phyloP scores from a whole-genome alignment of 2,113 vertebrate genomes.

The Proteles cristata region DNA sequence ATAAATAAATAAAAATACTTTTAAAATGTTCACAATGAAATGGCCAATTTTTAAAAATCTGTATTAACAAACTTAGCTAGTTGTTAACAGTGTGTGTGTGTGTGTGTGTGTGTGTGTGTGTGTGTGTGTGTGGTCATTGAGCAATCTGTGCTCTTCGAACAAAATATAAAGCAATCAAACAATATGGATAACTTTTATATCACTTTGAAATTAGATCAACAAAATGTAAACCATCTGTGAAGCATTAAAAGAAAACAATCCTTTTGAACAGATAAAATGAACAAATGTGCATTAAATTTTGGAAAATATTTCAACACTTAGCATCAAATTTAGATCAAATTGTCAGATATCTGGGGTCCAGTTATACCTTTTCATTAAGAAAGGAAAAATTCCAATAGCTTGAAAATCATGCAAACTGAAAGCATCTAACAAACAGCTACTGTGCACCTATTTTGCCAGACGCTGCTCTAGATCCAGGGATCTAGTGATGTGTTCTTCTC shows the following conservation, averaged over 20 bases:
- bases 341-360: neutral
- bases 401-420: neutral
- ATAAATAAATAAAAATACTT: too few species aligned
- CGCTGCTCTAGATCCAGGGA: neutral
- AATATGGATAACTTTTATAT: neutral
- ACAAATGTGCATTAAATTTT: neutral
- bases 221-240: neutral
- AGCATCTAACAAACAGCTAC: neutral
- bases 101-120: neutral
- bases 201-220: neutral
- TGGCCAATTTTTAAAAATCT: neutral
- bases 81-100: neutral
- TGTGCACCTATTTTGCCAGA: neutral
- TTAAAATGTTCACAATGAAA: neutral
- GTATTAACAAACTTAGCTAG: neutral
- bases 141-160: neutral
- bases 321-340: neutral
- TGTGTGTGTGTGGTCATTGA: neutral
- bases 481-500: neutral
- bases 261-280: neutral
- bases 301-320: neutral
- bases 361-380: neutral
- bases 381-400: neutral
- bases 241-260: neutral
- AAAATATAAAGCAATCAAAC: neutral